Base-by-base conservation (phyloP, 2,888 invertebrate species). In the Ochropacha duplaris region DNA sequence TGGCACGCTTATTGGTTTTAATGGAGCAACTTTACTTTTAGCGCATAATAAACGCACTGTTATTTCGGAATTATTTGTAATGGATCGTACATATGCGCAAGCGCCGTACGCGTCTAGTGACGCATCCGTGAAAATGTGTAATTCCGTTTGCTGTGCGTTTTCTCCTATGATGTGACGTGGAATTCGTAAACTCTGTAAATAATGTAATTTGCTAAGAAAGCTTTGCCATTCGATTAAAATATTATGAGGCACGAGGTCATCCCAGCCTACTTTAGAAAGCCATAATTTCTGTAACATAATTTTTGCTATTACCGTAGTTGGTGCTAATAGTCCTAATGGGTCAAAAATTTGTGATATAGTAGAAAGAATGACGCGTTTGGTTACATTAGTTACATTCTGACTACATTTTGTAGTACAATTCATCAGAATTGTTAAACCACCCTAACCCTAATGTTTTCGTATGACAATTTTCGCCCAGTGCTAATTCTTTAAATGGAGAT, bases 261-360 rank as follows among this genome's bases (percentile, higher is more conserved):
- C 74, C 71, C 72, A 75, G n/a, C 54, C 60, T 2, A 68, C 4
- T 56, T 69, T 66, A 6, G 22, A 49, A 16, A 66, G 36, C 73
- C 73, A 74, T 11, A 72, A 54, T 54, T 68, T 64, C 51, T 73
- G 71, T 9, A 74, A 62, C 12, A 71, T n/a, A 8, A 72, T 61
- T 60, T 74, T 76, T n/a, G 59, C 62, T 5, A 63, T 26, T 16
- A 70, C 62, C 1, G 62, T 61, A 11, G 55, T 50, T 1, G 71
- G 69, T 12, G 60, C 39, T 49, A 76, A 49, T 11, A 68, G 59
- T 4, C 67, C 70, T 16, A 71, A 49, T 1, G 73, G 71, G 36
- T 74, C 69, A 50, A 60, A 74, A 1, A 74, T 59, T 54, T 68
- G 64, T 4, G 74, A 60, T 22, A 65, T 58, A 19, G 50, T 54